Percentiles rank a stretch among this genome's conserved stretches.
These are phyloP conservation scores for Clarias batrachus DNA, from an alignment of 2,113 vertebrate genomes.

Conservation along the genomic window DNA sequence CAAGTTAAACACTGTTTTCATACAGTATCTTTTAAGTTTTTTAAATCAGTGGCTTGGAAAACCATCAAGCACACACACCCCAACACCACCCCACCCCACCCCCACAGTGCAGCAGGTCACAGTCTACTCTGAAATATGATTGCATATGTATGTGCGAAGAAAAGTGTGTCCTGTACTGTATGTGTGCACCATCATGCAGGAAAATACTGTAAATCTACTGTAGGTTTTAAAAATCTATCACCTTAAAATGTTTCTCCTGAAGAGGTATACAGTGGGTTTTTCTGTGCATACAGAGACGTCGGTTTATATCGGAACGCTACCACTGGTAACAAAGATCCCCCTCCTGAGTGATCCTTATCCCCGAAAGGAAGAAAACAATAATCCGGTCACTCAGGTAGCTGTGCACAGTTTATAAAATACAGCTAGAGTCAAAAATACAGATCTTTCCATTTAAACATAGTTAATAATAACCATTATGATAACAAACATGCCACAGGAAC, in stretches of 20 bases:
- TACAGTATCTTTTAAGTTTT: constrained; percentile 64
- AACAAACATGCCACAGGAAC: constrained; percentile 45
- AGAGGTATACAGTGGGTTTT: constrained; percentile 43
- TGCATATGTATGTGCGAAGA: constrained; percentile 24
- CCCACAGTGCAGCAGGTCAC: constrained; percentile 87
- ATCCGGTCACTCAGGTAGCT: constrained; percentile 38
- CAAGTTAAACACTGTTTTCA: constrained; percentile 69
- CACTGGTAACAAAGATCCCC: constrained; percentile 33
- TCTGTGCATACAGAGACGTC: constrained; percentile 9
- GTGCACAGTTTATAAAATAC: constrained; percentile 48
- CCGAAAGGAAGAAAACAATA: constrained; percentile 42
- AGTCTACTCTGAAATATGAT: constrained; percentile 74
- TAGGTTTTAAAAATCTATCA: constrained; percentile 30
- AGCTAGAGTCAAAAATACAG: constrained; percentile 46
- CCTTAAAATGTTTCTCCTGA: constrained; percentile 44
- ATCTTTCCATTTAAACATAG: constrained; percentile 39
- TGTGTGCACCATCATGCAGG: constrained; percentile 42
- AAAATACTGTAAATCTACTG: constrained; percentile 17
- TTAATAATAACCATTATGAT: constrained; percentile 40
- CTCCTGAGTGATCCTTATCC: constrained; percentile 32
- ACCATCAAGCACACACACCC: constrained; percentile 65
- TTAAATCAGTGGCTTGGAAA: constrained; percentile 68
- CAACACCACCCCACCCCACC: too few species aligned
- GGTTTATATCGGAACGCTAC: constrained; percentile 42
- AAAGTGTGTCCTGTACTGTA: constrained; percentile 17